Evolutionary conservation across 2,888 invertebrate genomes (phyloP).

Genomic region (Penaeus monodon): DNA sequence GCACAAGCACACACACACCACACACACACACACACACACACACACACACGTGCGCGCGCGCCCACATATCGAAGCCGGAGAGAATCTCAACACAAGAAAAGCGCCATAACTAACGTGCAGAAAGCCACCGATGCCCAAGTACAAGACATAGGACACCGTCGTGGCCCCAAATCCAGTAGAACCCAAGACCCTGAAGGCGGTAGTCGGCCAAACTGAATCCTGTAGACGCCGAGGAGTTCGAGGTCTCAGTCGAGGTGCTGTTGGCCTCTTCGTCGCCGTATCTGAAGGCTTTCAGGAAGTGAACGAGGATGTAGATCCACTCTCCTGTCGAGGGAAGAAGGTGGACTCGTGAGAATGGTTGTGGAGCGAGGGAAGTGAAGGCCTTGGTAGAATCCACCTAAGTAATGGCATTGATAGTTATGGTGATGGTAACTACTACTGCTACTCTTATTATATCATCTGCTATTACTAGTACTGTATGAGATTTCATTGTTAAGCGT

Average conservation of each 20-base stretch:
- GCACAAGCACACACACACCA: neutral
- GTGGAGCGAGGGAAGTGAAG: neutral
- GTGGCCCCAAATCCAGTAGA: conserved; percentile 73
- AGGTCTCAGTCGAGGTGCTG: neutral
- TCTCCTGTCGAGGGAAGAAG: conserved; percentile 73
- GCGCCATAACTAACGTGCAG: conserved; percentile 75
- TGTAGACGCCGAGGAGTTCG: neutral
- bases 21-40: conserved; percentile 18
- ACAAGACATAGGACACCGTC: conserved; percentile 75
- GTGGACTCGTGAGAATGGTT: neutral
- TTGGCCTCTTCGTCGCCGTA: conserved; percentile 58
- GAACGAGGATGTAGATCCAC: conserved; percentile 78
- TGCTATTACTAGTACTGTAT: too few species aligned
- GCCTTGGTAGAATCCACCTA: too few species aligned
- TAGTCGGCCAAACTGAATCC: conserved; percentile 66
- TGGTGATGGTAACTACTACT: too few species aligned
- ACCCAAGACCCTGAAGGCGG: conserved; percentile 73
- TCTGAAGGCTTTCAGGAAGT: conserved; percentile 75
- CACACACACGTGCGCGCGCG: neutral
- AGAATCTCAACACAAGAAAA: neutral
- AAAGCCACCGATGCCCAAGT: conserved; percentile 78
- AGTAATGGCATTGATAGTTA: too few species aligned
- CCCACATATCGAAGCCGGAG: too few species aligned
- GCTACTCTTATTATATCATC: too few species aligned
- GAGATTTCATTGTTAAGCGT: too few species aligned